phyloP scores from a whole-genome alignment of 1,140 invertebrate species.

The Streblospio benedicti region DNA sequence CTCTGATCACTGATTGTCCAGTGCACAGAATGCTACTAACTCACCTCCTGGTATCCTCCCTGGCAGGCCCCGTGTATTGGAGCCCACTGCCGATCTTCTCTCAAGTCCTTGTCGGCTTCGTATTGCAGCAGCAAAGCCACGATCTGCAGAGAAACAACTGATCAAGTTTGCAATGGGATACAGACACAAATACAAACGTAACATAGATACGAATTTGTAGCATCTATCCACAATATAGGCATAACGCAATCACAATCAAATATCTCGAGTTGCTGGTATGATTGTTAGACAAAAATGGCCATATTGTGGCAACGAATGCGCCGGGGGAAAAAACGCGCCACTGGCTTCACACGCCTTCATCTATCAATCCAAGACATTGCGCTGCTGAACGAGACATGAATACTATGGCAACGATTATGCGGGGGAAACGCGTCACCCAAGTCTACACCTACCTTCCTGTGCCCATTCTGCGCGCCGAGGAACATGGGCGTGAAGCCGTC shows the following conservation, averaged over 20 bases:
- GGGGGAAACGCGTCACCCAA: neutral
- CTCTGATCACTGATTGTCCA: too few relatives aligned
- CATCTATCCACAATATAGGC: neutral
- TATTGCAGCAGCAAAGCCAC: neutral
- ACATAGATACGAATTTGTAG: neutral
- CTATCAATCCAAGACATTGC: neutral
- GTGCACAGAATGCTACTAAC: too few relatives aligned
- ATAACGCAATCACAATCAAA: neutral
- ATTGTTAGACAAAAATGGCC: neutral
- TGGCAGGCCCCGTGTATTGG: neutral
- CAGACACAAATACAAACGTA: neutral
- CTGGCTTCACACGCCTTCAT: neutral
- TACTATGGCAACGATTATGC: neutral
- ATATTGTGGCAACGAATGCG: neutral
- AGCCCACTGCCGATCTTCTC: neutral
- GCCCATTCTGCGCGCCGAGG: conserved; percentile 28
- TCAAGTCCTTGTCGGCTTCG: neutral
- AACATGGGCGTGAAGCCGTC: conserved; percentile 30
- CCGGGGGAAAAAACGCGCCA: neutral
- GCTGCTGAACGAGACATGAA: neutral
- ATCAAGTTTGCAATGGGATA: neutral
- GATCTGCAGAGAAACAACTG: neutral
- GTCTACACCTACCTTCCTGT: conserved; percentile 4
- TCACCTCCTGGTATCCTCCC: neutral
- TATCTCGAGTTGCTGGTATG: neutral